phyloP scores from a whole-genome alignment of 2,888 invertebrate genomes.

The Synanthedon vespiformis region DNA sequence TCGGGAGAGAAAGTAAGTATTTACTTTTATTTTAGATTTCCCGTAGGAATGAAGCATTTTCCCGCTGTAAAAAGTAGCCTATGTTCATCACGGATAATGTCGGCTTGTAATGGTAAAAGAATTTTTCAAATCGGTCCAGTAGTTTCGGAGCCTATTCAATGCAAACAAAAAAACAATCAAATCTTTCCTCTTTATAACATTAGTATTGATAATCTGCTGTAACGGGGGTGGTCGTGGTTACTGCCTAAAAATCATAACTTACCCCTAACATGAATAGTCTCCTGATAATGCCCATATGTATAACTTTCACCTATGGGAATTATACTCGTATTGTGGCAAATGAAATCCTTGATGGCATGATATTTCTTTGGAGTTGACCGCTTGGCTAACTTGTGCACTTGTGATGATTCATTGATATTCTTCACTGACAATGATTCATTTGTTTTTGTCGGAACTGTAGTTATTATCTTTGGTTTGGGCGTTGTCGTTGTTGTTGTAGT shows the following conservation, averaged over 20 bases:
- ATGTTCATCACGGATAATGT: too few relatives aligned
- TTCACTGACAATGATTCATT: slow-evolving; percentile 12
- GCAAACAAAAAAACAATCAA: too few relatives aligned
- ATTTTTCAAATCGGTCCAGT: too few relatives aligned
- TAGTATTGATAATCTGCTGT: too few relatives aligned
- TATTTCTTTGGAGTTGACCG: slow-evolving; percentile 23
- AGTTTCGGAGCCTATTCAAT: too few relatives aligned
- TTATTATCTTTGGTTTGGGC: slow-evolving; percentile 19
- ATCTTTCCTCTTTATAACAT: too few relatives aligned
- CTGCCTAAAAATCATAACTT: slow-evolving; percentile 12
- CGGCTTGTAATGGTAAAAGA: too few relatives aligned
- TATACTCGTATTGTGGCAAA: slow-evolving; percentile 63
- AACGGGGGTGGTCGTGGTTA: too few relatives aligned
- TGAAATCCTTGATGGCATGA: slow-evolving; percentile 22
- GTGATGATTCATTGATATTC: slow-evolving; percentile 11
- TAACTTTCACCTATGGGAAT: slow-evolving; percentile 75
- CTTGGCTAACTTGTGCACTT: slow-evolving; percentile 25
- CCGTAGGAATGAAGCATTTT: too few relatives aligned
- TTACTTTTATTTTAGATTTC: too few relatives aligned
- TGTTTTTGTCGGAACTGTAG: slow-evolving; percentile 19
- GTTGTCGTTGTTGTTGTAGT: slow-evolving; percentile 35
- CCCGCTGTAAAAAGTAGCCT: too few relatives aligned
- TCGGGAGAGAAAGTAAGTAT: too few relatives aligned
- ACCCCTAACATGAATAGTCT: slow-evolving; percentile 77
- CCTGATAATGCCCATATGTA: slow-evolving; percentile 80